These are phyloP conservation scores for Rhyacophila evoluta DNA, from an alignment of 2,888 invertebrate species.

Conservation along the genomic window DNA sequence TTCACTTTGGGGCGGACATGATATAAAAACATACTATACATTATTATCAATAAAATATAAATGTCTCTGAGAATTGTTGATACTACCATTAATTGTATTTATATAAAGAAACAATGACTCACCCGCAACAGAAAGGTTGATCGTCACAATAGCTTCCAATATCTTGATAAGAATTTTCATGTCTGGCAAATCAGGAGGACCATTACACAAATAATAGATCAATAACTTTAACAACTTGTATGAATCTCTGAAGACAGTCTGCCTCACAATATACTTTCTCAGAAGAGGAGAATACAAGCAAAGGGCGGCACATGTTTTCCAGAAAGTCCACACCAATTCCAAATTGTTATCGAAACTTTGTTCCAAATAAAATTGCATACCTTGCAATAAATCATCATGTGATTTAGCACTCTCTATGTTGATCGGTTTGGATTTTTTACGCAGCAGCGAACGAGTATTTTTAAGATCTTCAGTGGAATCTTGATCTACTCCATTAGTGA, in stretches of 20 bases:
- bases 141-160: conserved; percentile 65
- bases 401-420: conserved; percentile 37
- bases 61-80: no score
- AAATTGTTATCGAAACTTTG: conserved; percentile 59
- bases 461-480: conserved; percentile 11
- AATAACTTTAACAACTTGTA: conserved; percentile 63
- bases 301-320: conserved; percentile 68
- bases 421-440: conserved; percentile 44
- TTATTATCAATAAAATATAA: no score
- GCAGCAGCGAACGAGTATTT: neutral
- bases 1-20: no score
- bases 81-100: neutral
- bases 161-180: conserved; percentile 61
- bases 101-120: conserved; percentile 55
- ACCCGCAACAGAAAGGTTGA: conserved; percentile 66
- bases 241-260: conserved; percentile 62
- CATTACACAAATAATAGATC: conserved; percentile 59
- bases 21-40: no score
- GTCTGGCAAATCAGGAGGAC: conserved; percentile 57
- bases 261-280: conserved; percentile 63
- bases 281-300: conserved; percentile 71
- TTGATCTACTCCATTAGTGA: neutral
- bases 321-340: conserved; percentile 65
- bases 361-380: conserved; percentile 55
- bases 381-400: conserved; percentile 29